Percentiles rank a stretch among this genome's conserved stretches.
These are phyloP conservation scores for Mus spicilegus DNA, from an alignment of 2,113 vertebrate genomes.

Conservation along the genomic window DNA sequence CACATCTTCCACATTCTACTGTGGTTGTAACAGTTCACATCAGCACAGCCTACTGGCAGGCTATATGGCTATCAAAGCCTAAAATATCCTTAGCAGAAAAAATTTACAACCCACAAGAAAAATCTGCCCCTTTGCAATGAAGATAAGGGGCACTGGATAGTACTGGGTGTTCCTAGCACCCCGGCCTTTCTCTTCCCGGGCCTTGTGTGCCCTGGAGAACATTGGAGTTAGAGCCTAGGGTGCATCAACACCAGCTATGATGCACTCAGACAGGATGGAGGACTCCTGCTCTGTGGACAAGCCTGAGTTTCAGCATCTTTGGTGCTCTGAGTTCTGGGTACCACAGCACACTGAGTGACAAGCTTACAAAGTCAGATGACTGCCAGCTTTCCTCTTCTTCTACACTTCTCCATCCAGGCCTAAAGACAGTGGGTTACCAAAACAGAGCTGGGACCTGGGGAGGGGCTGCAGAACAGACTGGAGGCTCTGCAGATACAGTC, in stretches of 20 bases:
- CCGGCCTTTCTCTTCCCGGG: neutral
- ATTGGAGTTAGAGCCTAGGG: neutral
- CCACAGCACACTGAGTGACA: neutral
- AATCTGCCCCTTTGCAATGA: neutral
- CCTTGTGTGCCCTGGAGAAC: neutral
- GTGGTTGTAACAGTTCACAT: neutral
- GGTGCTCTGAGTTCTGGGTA: neutral
- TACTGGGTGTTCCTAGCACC: no score
- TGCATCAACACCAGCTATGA: neutral
- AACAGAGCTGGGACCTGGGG: neutral
- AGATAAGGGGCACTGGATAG: no score
- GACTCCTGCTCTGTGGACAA: neutral
- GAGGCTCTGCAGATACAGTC: neutral
- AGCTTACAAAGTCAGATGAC: neutral
- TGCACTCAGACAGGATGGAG: neutral
- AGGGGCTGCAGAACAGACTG: neutral
- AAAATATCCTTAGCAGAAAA: neutral
- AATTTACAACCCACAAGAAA: neutral
- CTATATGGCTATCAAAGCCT: neutral
- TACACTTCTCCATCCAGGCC: neutral
- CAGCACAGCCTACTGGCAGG: neutral
- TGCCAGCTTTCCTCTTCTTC: neutral
- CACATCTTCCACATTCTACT: fast-evolving
- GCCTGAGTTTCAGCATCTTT: neutral
- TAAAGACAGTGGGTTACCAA: neutral